Conservation (phyloP, 1,140 invertebrate species). For the Scaptomyza pallida region DNA sequence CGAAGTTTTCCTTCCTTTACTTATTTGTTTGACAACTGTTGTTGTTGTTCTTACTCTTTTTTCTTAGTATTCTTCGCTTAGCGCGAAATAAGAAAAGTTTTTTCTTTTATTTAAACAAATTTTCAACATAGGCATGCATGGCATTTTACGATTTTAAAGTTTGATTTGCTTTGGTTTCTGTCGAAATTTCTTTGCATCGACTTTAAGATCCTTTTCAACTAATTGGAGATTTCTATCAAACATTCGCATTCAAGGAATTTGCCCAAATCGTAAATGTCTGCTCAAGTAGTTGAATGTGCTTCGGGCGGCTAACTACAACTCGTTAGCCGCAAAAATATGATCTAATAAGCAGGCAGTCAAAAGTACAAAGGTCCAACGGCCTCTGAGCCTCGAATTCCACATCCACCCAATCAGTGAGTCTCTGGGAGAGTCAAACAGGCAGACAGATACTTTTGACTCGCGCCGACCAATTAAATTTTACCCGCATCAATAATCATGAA, state of each 20-base stretch:
- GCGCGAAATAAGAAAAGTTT: constrained; percentile 79
- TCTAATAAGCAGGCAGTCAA: constrained; percentile 52
- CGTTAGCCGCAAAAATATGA: constrained; percentile 62
- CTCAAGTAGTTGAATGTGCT: constrained; percentile 38
- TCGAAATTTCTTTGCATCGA: not conserved
- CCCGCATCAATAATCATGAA: constrained; percentile 82
- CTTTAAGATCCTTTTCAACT: not conserved
- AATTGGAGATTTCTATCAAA: not conserved
- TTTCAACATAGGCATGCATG: constrained; percentile 55
- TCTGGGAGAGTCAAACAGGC: constrained; percentile 6
- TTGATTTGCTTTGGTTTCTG: constrained; percentile 21
- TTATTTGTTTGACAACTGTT: constrained; percentile 64
- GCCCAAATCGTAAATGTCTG: constrained; percentile 8
- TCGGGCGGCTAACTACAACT: constrained; percentile 34
- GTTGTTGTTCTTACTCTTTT: constrained; percentile 48
- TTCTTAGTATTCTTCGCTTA: constrained; percentile 29
- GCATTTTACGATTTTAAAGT: constrained; percentile 54
- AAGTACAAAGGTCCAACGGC: constrained; percentile 19
- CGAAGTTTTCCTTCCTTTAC: constrained; percentile 75
- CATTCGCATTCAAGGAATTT: not conserved
- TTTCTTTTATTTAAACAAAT: constrained; percentile 79
- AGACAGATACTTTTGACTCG: constrained; percentile 39
- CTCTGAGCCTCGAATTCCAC: not conserved
- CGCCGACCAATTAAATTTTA: constrained; percentile 79
- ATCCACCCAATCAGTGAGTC: not conserved